A percentile compares a stretch with the other conserved stretches of the same genome.
These are phyloP conservation scores for Dilophus febrilis DNA, from an alignment of 2,888 invertebrate genomes.

Conservation along the genomic window DNA sequence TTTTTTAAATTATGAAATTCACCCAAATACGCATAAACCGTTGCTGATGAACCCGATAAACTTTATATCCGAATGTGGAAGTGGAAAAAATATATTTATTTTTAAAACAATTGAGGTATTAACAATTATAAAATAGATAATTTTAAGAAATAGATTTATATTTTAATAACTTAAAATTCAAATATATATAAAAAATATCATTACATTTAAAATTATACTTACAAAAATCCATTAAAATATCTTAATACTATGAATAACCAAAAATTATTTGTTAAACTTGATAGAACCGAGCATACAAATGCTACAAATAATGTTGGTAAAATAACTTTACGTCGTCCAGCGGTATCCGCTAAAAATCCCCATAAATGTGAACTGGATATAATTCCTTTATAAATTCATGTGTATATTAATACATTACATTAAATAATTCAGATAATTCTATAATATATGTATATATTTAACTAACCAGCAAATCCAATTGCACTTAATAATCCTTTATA, in stretches of 20 bases:
- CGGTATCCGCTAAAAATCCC: conserved; percentile 38
- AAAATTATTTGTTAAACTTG: conserved; percentile 32
- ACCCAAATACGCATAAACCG: conserved; percentile 34
- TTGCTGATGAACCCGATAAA: conserved; percentile 31
- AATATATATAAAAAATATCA: too few species aligned
- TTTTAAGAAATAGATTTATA: too few species aligned
- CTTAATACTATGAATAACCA: conserved; percentile 33
- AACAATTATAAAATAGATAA: neutral
- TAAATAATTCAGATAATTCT: neutral
- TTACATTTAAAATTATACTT: conserved; percentile 16
- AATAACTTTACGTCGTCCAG: conserved; percentile 31
- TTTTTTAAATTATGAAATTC: conserved; percentile 33
- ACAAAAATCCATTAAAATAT: conserved; percentile 36
- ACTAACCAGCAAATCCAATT: conserved; percentile 25
- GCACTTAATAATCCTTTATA: conserved; percentile 29
- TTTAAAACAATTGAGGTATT: too few species aligned
- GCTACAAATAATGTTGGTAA: conserved; percentile 32
- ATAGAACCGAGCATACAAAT: conserved; percentile 30
- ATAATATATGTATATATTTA: too few species aligned
- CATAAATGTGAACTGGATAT: conserved; percentile 36
- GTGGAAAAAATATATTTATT: too few species aligned
- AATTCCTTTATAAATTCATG: conserved; percentile 20
- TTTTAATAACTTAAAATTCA: too few species aligned
- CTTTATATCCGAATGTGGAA: too few species aligned
- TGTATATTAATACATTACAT: neutral